A percentile compares a stretch with the other conserved stretches of the same genome.
phyloP scores from a whole-genome alignment of 2,113 vertebrate genomes.

The Monopterus albus region DNA sequence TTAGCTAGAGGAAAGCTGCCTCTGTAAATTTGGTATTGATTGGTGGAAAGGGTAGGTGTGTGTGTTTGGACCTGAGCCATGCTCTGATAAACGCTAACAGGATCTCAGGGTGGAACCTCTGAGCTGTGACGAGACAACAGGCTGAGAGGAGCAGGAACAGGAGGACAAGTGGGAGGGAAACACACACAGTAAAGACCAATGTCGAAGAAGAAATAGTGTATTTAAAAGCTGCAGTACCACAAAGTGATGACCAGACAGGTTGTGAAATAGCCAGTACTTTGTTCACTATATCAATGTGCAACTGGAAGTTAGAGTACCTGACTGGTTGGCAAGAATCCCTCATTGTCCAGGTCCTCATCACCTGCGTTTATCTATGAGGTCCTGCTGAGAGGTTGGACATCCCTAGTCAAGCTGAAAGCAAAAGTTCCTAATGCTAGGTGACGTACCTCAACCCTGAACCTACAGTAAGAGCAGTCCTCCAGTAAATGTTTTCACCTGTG shows the following conservation, averaged over 20 bases:
- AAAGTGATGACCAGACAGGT: too few relatives aligned
- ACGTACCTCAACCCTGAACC: constrained; percentile 7
- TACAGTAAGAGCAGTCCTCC: not conserved
- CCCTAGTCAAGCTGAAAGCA: too few relatives aligned
- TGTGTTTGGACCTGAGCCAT: constrained; percentile 51
- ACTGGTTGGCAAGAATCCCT: too few relatives aligned
- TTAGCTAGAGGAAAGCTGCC: constrained; percentile 56
- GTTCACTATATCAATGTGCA: too few relatives aligned
- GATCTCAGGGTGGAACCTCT: constrained; percentile 57
- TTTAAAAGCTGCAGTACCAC: not conserved
- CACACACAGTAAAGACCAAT: not conserved
- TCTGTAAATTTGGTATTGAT: constrained; percentile 72
- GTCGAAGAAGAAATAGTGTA: not conserved
- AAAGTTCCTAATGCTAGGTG: too few relatives aligned
- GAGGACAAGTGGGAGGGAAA: constrained; percentile 24
- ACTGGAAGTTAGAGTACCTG: too few relatives aligned
- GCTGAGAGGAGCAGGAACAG: constrained; percentile 32
- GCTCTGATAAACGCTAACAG: constrained; percentile 70
- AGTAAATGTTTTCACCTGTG: constrained; percentile 41
- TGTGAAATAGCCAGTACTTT: too few relatives aligned
- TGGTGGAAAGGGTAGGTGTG: constrained; percentile 39
- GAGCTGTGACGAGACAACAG: constrained; percentile 60
- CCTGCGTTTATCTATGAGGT: too few relatives aligned
- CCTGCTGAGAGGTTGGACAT: too few relatives aligned
- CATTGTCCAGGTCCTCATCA: too few relatives aligned